Base-by-base conservation (phyloP, 2,113 vertebrate genomes). In the Mesitornis unicolor region DNA sequence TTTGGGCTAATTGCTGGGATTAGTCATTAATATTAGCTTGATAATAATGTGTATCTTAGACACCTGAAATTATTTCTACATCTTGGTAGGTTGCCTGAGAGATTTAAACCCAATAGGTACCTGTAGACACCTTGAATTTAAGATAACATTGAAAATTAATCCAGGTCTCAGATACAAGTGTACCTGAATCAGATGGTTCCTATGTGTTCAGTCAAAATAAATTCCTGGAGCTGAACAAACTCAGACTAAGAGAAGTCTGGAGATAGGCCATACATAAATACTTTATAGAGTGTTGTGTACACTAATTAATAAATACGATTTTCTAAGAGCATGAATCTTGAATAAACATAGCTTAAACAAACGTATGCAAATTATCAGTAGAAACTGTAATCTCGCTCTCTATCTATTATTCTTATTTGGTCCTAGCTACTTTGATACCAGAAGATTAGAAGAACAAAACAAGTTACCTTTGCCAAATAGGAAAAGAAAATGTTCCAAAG, bases 311-410 rank as follows among this genome's bases (percentile, higher is more conserved):
- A 93, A 92, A 94, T 83, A 89, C 28, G 54, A 71, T 84, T 94
- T 94, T 94, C 73, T 78, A 92, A 93, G 79, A 79, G 88, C 86
- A 43, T 87, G 80, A 93, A 94, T 40, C 68, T 74, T 94, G 73
- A 90, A 87, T 81, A 94, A 95, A 96, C 25, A 95, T 68, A 81
- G 56, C 48, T 89, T 94, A 92, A 94, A 93, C 85, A 96, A 93
- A 96, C 4, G 4, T 29, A 90, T 3, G 29, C 90, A 92, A 82
- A 95, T 93, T 96, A 93, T 87, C 92, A 87, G 92, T 92, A 93
- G 95, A 97, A 93, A 97, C 59, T 94, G 87, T 95, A 92, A 90
- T 96, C 84, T 95, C 79, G 26, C 40, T 80, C 56, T 92, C n/a
- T 83, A 61, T 59, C 82, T 93, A 60, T 63, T 87, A 36, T 84